These are phyloP conservation scores for Tuta absoluta DNA, from an alignment of 2,888 invertebrate genomes.

Conservation along the genomic window DNA sequence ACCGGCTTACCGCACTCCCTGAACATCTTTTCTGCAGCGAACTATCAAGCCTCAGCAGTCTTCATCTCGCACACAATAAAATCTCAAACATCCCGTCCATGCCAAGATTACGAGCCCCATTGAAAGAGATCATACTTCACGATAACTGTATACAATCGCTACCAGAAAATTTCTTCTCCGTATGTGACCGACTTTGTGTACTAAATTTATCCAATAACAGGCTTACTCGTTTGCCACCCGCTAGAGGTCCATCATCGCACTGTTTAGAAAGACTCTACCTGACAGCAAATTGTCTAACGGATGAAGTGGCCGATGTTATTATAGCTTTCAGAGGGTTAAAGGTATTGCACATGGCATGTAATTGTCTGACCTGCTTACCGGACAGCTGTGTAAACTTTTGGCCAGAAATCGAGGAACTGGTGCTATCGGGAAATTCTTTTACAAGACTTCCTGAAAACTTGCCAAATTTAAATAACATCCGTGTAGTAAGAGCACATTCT, in stretches of 20 bases:
- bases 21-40: conserved; percentile 88
- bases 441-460: conserved; percentile 88
- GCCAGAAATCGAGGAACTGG: conserved; percentile 90
- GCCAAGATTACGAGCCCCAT: conserved; percentile 82
- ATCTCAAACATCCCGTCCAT: conserved; percentile 87
- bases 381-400: conserved; percentile 88
- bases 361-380: conserved; percentile 86
- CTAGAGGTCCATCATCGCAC: conserved; percentile 82
- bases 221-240: conserved; percentile 84
- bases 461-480: conserved; percentile 85
- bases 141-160: conserved; percentile 88
- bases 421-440: conserved; percentile 90
- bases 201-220: conserved; percentile 91
- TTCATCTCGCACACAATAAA: conserved; percentile 90
- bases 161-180: conserved; percentile 89
- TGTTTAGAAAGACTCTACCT: conserved; percentile 85
- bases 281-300: conserved; percentile 89
- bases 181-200: conserved; percentile 83
- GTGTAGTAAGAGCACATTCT: conserved; percentile 90
- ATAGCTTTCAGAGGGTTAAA: conserved; percentile 84
- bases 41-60: conserved; percentile 85
- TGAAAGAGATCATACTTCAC: conserved; percentile 87
- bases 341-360: conserved; percentile 89
- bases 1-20: conserved; percentile 85
- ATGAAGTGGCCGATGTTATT: conserved; percentile 85